These are phyloP conservation scores for Callimorpha dominula DNA, from an alignment of 2,888 invertebrate species.

Conservation along the genomic window DNA sequence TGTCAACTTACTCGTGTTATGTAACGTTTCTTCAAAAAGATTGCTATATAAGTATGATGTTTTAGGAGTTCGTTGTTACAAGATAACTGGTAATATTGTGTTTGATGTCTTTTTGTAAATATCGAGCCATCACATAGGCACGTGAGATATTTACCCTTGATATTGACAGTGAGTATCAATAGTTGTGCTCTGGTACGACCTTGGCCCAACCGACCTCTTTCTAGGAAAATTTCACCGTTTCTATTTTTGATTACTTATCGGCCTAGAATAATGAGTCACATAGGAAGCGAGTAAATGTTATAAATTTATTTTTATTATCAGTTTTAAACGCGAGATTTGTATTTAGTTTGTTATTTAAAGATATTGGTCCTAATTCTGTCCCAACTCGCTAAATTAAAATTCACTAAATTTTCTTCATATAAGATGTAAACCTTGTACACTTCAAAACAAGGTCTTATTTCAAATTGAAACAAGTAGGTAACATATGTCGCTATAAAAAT, in stretches of 20 bases:
- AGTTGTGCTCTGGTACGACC: conserved; percentile 74
- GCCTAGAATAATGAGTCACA: conserved; percentile 5
- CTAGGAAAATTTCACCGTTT: conserved; percentile 56
- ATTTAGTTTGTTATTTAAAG: not conserved
- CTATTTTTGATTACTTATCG: conserved; percentile 34
- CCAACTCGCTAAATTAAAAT: too few relatives aligned
- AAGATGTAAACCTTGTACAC: too few relatives aligned
- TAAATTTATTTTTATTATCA: not conserved
- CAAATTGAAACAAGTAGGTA: too few relatives aligned
- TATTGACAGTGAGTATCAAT: conserved; percentile 83
- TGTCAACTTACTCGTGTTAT: conserved; percentile 70
- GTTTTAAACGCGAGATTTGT: not conserved
- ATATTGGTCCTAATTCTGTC: too few relatives aligned
- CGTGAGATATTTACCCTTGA: conserved; percentile 83
- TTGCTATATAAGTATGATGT: conserved; percentile 66
- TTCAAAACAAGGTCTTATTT: too few relatives aligned
- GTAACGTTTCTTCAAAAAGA: conserved; percentile 66
- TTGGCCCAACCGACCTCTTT: conserved; percentile 67
- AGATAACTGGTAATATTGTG: conserved; percentile 85
- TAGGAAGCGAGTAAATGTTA: not conserved
- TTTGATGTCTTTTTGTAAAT: conserved; percentile 82
- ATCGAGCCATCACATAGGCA: conserved; percentile 78
- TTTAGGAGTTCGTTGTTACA: conserved; percentile 79
- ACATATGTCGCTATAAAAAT: too few relatives aligned
- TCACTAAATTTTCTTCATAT: too few relatives aligned